Evolutionary conservation across 2,888 invertebrate species (phyloP).

Genomic region (Aleiodes testaceus): DNA sequence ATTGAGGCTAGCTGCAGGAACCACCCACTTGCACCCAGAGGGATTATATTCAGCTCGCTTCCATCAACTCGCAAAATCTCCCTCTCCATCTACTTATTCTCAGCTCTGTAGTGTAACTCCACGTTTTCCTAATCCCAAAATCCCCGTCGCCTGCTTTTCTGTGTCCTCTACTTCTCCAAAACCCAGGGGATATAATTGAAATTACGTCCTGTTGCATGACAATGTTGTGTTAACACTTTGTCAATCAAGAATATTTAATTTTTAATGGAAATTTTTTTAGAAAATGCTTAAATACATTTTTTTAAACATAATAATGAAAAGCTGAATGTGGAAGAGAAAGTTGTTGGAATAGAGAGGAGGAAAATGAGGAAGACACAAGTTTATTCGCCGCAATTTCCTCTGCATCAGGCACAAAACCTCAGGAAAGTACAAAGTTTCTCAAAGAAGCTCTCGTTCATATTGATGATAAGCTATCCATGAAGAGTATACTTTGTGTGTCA

Average conservation of each 20-base stretch:
- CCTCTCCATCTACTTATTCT: not conserved
- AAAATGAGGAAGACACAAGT: conserved; percentile 19
- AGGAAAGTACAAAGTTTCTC: conserved; percentile 20
- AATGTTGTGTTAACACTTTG: not conserved
- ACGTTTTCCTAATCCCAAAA: conserved; percentile 29
- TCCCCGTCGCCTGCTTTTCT: not conserved
- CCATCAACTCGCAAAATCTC: conserved; percentile 29
- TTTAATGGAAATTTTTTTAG: too few relatives aligned
- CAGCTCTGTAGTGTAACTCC: not conserved
- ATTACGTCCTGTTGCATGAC: conserved; percentile 20
- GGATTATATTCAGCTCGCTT: conserved; percentile 45
- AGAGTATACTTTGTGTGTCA: not conserved
- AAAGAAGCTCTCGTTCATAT: conserved; percentile 10
- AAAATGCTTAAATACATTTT: conserved; percentile 8
- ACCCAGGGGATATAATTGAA: conserved; percentile 31
- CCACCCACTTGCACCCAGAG: not conserved
- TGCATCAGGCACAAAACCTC: not conserved
- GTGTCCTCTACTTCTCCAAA: too few relatives aligned
- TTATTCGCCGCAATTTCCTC: conserved; percentile 28
- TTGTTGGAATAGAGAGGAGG: not conserved
- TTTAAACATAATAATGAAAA: conserved; percentile 1
- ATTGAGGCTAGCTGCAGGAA: conserved; percentile 23
- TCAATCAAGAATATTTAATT: too few relatives aligned
- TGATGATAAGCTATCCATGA: conserved; percentile 4
- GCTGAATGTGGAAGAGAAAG: not conserved